phyloP scores from a whole-genome alignment of 2,797 vertebrate genomes.

The Pseudocheirus occidentalis region DNA sequence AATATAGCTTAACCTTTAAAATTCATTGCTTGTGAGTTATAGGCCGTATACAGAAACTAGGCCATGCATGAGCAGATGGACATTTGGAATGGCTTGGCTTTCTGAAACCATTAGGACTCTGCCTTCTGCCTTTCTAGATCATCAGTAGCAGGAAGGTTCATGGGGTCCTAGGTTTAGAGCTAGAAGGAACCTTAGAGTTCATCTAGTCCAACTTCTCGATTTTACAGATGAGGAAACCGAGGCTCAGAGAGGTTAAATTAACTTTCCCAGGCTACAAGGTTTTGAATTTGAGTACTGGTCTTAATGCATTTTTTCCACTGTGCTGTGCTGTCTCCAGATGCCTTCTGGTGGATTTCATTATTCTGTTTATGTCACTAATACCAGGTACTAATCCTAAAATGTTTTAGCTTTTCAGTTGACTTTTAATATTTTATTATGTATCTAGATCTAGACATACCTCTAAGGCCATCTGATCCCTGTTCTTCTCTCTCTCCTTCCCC shows the following conservation, averaged over 20 bases:
- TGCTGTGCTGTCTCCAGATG: background rate
- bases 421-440: too few species aligned
- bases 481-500: too few species aligned
- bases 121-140: background rate
- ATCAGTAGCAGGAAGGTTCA: background rate
- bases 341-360: background rate
- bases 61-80: background rate
- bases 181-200: background rate
- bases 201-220: background rate
- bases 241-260: background rate
- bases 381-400: too few species aligned
- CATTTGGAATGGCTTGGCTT: background rate
- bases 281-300: background rate
- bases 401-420: too few species aligned
- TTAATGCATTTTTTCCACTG: background rate
- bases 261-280: background rate
- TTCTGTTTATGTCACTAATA: background rate
- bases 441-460: too few species aligned
- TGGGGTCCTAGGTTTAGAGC: background rate
- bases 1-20: background rate
- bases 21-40: slow-evolving; percentile 3
- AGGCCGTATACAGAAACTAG: background rate
- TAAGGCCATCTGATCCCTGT: too few species aligned
- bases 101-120: background rate
- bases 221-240: background rate